These are phyloP conservation scores for Ceratitis capitata DNA, from an alignment of 1,140 invertebrate species.

Conservation along the genomic window DNA sequence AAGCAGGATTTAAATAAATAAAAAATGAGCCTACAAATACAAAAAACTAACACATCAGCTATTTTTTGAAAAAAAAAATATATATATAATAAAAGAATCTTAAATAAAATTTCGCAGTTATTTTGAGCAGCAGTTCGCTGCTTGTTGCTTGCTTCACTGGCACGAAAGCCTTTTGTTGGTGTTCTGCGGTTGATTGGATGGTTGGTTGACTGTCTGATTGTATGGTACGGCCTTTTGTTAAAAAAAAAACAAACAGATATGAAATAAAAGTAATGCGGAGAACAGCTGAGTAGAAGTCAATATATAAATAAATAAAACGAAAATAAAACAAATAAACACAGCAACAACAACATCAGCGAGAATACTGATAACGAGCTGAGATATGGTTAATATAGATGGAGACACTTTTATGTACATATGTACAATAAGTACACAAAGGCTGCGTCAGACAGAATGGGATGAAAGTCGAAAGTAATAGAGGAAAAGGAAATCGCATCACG, in stretches of 20 bases:
- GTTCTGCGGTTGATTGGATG: neutral
- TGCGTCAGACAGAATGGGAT: neutral
- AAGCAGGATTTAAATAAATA: neutral
- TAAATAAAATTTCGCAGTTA: neutral
- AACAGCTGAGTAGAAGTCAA: conserved; percentile 8
- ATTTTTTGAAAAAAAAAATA: neutral
- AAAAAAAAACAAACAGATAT: neutral
- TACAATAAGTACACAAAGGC: neutral
- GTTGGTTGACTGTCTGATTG: conserved; percentile 6
- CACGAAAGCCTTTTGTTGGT: neutral
- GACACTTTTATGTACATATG: too few species aligned
- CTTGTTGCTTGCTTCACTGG: neutral
- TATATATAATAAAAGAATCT: neutral
- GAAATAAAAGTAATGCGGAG: neutral
- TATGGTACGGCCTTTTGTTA: neutral
- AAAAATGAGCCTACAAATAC: neutral
- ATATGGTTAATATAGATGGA: neutral
- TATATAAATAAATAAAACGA: neutral
- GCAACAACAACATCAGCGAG: neutral
- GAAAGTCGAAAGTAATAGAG: neutral
- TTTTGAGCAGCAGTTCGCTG: neutral
- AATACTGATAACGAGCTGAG: neutral
- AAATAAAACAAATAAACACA: neutral
- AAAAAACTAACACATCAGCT: neutral
- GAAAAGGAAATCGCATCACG: too few species aligned